Conservation (phyloP, 2,113 vertebrate genomes). For the Podiceps cristatus region DNA sequence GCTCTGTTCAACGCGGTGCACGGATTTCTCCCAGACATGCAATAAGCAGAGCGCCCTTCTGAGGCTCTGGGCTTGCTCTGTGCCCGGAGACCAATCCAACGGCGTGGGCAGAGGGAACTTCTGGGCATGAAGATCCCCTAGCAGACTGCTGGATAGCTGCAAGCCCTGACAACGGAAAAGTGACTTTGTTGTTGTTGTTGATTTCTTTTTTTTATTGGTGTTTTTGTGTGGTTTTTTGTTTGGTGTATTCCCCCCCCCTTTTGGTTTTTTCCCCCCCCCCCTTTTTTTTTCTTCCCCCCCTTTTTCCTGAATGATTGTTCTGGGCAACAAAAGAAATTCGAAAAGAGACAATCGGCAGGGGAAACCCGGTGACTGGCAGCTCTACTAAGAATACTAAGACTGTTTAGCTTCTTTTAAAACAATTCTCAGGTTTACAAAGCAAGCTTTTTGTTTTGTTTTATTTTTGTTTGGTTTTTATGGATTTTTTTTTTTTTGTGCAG, state of each 20-base stretch:
- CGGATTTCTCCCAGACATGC: not conserved
- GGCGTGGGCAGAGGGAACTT: rapidly evolving
- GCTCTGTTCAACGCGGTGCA: not conserved
- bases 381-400: not conserved
- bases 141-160: not conserved
- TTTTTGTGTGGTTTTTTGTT: too few species aligned
- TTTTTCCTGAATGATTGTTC: not conserved
- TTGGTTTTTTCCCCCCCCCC: not conserved
- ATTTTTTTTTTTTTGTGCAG: not conserved
- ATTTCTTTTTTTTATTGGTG: too few species aligned
- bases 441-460: too few species aligned
- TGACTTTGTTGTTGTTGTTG: not conserved
- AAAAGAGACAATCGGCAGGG: not conserved
- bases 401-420: not conserved
- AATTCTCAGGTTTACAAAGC: not conserved
- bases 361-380: not conserved
- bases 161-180: not conserved
- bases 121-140: not conserved
- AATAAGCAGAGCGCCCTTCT: not conserved
- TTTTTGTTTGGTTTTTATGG: too few species aligned
- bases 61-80: not conserved
- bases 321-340: not conserved
- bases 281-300: rapidly evolving
- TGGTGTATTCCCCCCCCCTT: too few species aligned
- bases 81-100: not conserved